Base-by-base conservation (phyloP, 2,888 invertebrate genomes). In the Malthinus flaveolus region DNA sequence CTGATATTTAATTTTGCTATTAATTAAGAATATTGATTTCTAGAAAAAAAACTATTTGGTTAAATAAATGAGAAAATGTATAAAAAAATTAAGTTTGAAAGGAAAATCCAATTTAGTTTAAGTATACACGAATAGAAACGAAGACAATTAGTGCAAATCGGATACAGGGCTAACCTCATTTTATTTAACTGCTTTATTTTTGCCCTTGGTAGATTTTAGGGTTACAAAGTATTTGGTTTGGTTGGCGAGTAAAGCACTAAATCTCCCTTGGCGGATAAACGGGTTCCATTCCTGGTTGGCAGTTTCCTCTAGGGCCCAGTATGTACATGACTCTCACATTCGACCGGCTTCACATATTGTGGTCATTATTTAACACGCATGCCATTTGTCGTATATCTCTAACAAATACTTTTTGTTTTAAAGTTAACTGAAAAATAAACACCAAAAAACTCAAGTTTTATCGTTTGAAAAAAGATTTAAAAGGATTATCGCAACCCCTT, bases 191-290 rank as follows among this genome's bases (percentile, higher is more conserved):
- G 61, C 62, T 63, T 62, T 62, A 64, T 62, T 64, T 66, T 62
- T 62, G 62, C 60, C 57, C 56, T 56, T 59, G 48, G 61, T 65
- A 63, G 63, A 65, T 60, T 64, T 65, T 66, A 64, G 62, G 65
- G 69, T 65, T 68, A 68, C 68, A 69, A 68, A 69, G 68, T 66
- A 70, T 69, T 67, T 65, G 66, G 66, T 66, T 66, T 61, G 59
- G 66, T 68, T 58, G 56, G 64, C 62, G 64, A 64, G 57, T 59
- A 56, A 52, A 51, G 68, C 67, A 68, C 65, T 71, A 71, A 71
- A 71, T 71, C 70, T 70, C 66, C 64, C 62, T 64, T 66, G 61
- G 59, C 61, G 64, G 66, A 68, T 68, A 68, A 71, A 70, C 66
- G 67, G 67, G 63, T 63, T 57, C 60, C 23, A 59, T 56, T 60